Evolutionary conservation across 2,797 vertebrate species (phyloP).

Genomic region (Diplodus puntazzo): DNA sequence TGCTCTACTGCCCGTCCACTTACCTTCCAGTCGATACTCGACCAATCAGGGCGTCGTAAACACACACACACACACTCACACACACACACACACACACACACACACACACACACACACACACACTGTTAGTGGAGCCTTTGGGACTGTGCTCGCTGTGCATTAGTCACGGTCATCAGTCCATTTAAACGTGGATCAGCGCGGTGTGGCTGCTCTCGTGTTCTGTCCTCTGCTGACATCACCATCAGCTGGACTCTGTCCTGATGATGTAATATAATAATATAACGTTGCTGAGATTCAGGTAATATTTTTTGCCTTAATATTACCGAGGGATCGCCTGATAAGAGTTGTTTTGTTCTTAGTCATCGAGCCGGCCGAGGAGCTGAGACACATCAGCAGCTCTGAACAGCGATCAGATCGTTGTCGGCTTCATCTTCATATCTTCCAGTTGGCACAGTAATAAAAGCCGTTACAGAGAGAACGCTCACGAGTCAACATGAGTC

Average conservation of each 20-base stretch:
- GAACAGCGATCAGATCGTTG: too few relatives aligned
- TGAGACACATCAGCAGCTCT: too few relatives aligned
- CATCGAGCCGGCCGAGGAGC: too few relatives aligned
- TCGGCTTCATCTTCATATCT: too few relatives aligned
- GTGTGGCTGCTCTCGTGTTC: not conserved
- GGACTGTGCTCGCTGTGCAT: conserved; percentile 8
- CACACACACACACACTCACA: not conserved
- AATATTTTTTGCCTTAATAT: not conserved
- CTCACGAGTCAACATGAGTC: too few relatives aligned
- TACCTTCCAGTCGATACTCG: conserved; percentile 15
- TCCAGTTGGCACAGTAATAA: too few relatives aligned
- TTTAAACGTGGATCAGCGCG: conserved; percentile 26
- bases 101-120: not conserved
- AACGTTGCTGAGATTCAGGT: not conserved
- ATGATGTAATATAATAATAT: too few relatives aligned
- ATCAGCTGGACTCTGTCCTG: not conserved
- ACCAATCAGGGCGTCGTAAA: conserved; percentile 8
- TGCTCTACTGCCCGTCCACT: not conserved
- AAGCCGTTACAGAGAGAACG: too few relatives aligned
- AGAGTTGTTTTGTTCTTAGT: too few relatives aligned
- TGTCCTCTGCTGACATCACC: not conserved
- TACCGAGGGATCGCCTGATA: too few relatives aligned
- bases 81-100: not conserved
- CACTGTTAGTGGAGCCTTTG: not conserved
- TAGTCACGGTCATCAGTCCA: conserved; percentile 14